These are phyloP conservation scores for Embiotoca jacksoni DNA, from an alignment of 2,113 vertebrate genomes.

Conservation along the genomic window DNA sequence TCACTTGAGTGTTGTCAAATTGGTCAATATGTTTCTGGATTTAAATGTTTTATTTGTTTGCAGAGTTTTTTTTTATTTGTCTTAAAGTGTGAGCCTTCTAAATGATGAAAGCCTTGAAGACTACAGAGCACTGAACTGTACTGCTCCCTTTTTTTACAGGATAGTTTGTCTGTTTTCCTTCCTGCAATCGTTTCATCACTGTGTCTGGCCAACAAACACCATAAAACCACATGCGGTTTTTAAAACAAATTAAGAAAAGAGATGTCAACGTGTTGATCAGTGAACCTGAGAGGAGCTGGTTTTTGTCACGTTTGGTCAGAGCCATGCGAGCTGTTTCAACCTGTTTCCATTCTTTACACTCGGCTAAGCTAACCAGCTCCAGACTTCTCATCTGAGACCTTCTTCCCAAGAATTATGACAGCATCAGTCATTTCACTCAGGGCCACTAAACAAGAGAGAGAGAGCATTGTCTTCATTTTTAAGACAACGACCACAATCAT, in stretches of 20 bases:
- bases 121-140: too few species aligned
- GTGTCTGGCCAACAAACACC: neutral
- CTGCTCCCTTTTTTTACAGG: neutral
- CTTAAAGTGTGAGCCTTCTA: neutral
- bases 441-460: neutral
- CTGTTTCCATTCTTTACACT: neutral
- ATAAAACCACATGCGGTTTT: neutral
- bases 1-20: neutral
- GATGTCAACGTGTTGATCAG: too few species aligned
- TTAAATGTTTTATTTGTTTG: neutral
- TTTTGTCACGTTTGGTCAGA: neutral
- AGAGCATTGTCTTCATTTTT: too few species aligned
- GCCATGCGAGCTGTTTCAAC: neutral
- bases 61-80: neutral
- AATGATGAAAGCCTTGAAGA: too few species aligned
- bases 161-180: neutral
- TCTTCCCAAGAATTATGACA: neutral
- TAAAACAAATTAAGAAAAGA: too few species aligned
- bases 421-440: neutral
- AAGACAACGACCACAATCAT: too few species aligned
- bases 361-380: too few species aligned
- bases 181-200: neutral
- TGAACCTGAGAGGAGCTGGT: too few species aligned
- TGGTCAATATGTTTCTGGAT: constrained; percentile 1
- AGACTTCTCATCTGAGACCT: constrained; percentile 2